Base-by-base conservation (phyloP, 2,888 invertebrate genomes). In the Apamea epomidion region DNA sequence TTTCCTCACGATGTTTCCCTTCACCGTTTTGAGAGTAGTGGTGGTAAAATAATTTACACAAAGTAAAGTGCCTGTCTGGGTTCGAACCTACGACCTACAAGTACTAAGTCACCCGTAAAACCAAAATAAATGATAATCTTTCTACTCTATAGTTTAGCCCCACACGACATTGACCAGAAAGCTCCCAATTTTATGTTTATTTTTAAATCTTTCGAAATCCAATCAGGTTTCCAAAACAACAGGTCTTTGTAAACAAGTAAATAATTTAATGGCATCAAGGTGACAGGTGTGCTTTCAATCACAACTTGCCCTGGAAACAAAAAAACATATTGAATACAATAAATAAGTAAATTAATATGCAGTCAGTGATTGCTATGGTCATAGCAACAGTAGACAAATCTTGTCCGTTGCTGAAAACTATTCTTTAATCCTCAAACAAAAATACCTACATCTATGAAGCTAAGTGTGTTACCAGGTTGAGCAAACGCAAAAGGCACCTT, bases 191-290 rank as follows among this genome's bases (percentile, higher is more conserved):
- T 58, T 48, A 62, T 65, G 32, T 45, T 67, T 67, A 70, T 58
- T 69, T 51, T 60, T 58, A 67, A 64, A 62, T n/a, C 64, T 85
- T 85, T 76, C 74, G 62, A 67, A 76, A 85, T 54, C 8, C 16
- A 76, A 58, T 32, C 86, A 85, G 60, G 67, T 85, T 83, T 48
- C 37, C 58, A 42, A 62, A 71, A 67, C 37, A 67, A 85, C 86
- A 58, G 48, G 70, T 74, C 12, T 48, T 81, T 64, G n/a, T 67
- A 29, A 75, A 70, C 67, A 58, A 68, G 64, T 74, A 64, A 45
- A 64, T 82, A 78, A 78, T 84, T 32, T 62, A 51, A 82, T 21
- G 25, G 25, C 72, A 60, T 48, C 83, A 86, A 85, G 79, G 86
- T 76, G 29, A 85, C 74, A 14, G 21, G 69, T 67, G 48, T 62